Percentiles rank a stretch among this genome's conserved stretches.
Conservation (phyloP, 2,888 invertebrate genomes). For the Odontomyia ornata region DNA sequence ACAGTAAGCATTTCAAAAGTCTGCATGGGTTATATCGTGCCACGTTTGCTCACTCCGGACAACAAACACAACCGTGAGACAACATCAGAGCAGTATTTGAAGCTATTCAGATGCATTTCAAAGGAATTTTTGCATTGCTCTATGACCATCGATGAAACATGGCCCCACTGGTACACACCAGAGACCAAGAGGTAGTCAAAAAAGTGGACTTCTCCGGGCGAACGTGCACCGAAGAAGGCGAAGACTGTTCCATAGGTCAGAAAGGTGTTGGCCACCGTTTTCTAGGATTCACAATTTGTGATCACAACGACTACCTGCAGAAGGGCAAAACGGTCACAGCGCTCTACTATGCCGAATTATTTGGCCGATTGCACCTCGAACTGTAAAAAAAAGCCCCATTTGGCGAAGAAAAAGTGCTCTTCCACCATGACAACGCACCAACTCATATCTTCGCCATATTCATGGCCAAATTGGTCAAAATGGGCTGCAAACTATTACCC, state of each 20-base stretch:
- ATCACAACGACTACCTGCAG: not conserved
- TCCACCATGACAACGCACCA: not conserved
- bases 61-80: too few species aligned
- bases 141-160: too few species aligned
- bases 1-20: too few species aligned
- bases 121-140: too few species aligned
- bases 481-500: not conserved
- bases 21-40: too few species aligned
- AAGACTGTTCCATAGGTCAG: not conserved
- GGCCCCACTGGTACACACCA: too few species aligned
- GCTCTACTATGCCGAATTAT: not conserved
- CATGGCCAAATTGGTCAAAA: too few species aligned
- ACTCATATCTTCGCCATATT: not conserved
- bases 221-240: not conserved
- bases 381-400: not conserved
- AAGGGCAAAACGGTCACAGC: not conserved
- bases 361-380: not conserved
- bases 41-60: too few species aligned
- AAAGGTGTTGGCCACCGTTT: not conserved
- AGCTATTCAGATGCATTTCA: too few species aligned
- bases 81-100: too few species aligned
- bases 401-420: not conserved
- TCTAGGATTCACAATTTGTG: not conserved
- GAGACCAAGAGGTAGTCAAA: too few species aligned
- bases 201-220: too few species aligned